These are phyloP conservation scores for Hirtodrosophila confusa DNA, from an alignment of 2,888 invertebrate genomes.

Conservation along the genomic window DNA sequence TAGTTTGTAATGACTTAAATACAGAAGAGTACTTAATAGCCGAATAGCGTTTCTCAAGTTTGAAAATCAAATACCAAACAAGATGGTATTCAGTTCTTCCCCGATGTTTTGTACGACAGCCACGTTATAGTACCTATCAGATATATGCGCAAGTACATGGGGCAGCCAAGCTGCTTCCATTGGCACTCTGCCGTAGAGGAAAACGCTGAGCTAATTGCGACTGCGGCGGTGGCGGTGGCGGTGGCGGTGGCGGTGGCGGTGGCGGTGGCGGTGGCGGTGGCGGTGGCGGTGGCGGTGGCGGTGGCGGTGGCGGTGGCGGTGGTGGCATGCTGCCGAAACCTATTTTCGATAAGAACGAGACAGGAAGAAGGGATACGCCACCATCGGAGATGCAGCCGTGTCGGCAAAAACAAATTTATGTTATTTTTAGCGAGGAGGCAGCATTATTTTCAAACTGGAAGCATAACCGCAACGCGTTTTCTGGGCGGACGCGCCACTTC, in stretches of 20 bases:
- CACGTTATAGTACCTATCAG: neutral
- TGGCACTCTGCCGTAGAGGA: conserved; percentile 24
- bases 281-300: conserved; percentile 7
- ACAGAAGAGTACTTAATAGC: too few relatives aligned
- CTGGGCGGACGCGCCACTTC: conserved; percentile 14
- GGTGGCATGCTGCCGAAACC: conserved; percentile 47
- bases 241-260: conserved; percentile 5
- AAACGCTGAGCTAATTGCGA: conserved; percentile 42
- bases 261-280: conserved; percentile 5
- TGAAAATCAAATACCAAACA: too few relatives aligned
- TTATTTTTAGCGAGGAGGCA: conserved; percentile 65
- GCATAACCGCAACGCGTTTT: conserved; percentile 54
- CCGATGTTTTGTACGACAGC: too few relatives aligned
- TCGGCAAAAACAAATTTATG: conserved; percentile 54
- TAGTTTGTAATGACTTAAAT: too few relatives aligned
- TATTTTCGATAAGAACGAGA: conserved; percentile 66
- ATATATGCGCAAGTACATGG: conserved; percentile 11
- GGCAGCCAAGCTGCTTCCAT: conserved; percentile 8
- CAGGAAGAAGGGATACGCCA: conserved; percentile 73
- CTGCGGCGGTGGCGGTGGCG: conserved; percentile 4
- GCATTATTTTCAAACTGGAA: conserved; percentile 60
- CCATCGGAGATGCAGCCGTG: conserved; percentile 12
- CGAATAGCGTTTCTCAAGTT: too few relatives aligned
- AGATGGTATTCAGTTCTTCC: too few relatives aligned
- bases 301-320: neutral